These are phyloP conservation scores for Drosophila mimica DNA, from an alignment of 2,888 invertebrate species.

Conservation along the genomic window DNA sequence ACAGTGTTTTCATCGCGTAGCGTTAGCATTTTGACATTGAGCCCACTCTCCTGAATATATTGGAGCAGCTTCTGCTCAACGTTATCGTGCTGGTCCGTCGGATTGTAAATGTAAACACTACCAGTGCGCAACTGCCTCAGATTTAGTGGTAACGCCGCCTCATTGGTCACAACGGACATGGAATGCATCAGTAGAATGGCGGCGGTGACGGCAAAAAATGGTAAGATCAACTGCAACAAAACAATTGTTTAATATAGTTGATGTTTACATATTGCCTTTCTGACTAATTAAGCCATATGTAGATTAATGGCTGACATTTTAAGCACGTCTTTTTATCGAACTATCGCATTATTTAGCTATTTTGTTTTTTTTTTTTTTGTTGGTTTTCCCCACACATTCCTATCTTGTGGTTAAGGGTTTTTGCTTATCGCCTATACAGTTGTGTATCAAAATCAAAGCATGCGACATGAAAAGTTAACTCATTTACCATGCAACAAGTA, in stretches of 20 bases:
- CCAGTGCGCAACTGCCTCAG: slow-evolving; percentile 73
- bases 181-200: slow-evolving; percentile 78
- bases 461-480: not conserved
- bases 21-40: slow-evolving; percentile 54
- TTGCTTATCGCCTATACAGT: not conserved
- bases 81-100: slow-evolving; percentile 39
- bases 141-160: slow-evolving; percentile 70
- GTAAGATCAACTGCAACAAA: slow-evolving; percentile 68
- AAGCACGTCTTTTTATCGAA: not conserved
- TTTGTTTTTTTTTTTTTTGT: not conserved
- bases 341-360: not conserved
- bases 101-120: slow-evolving; percentile 69
- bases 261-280: not conserved
- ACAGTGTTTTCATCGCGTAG: slow-evolving; percentile 40
- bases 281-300: not conserved
- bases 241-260: not conserved
- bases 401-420: not conserved
- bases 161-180: slow-evolving; percentile 65
- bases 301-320: not conserved
- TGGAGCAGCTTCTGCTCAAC: slow-evolving; percentile 63
- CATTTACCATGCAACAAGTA: slow-evolving; percentile 76
- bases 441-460: not conserved
- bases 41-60: slow-evolving; percentile 67
- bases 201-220: slow-evolving; percentile 65
- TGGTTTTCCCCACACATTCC: not conserved